Percentiles rank a stretch among this genome's conserved stretches.
phyloP scores from a whole-genome alignment of 2,888 invertebrate genomes.

The Drosophila mettleri region DNA sequence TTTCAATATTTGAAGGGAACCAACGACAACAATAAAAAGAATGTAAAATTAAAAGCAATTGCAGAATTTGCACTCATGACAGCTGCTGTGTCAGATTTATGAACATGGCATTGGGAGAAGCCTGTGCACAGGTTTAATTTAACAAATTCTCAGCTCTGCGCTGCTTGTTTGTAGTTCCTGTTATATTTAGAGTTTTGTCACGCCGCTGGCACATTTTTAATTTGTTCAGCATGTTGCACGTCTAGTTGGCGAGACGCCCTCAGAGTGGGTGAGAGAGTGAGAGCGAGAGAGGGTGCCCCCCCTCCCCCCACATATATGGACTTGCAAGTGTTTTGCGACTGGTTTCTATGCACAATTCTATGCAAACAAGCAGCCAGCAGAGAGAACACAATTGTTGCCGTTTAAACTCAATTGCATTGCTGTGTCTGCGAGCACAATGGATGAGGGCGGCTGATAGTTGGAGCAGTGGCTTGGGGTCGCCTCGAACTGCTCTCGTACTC shows the following conservation, averaged over 20 bases:
- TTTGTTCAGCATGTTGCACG: constrained; percentile 70
- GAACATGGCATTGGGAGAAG: not conserved
- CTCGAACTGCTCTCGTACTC: constrained; percentile 17
- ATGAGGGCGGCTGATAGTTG: not conserved
- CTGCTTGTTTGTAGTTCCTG: constrained; percentile 43
- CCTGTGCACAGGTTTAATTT: constrained; percentile 8
- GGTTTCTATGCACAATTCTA: constrained; percentile 45
- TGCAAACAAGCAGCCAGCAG: constrained; percentile 51
- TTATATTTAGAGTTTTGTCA: constrained; percentile 49
- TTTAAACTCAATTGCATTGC: constrained; percentile 72
- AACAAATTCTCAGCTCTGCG: constrained; percentile 20
- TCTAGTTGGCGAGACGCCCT: no score
- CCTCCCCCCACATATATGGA: constrained; percentile 6
- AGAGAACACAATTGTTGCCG: constrained; percentile 58
- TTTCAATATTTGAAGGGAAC: not conserved
- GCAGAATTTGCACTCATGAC: not conserved
- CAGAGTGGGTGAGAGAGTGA: not conserved
- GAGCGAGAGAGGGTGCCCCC: not conserved
- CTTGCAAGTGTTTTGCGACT: constrained; percentile 35
- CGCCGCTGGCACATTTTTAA: constrained; percentile 70
- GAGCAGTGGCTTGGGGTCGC: constrained; percentile 10
- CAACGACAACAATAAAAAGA: no score
- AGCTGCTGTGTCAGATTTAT: constrained; percentile 16
- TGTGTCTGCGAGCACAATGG: constrained; percentile 8
- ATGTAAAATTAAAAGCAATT: not conserved